Evolutionary conservation across 2,797 vertebrate species (phyloP).

Genomic region (Paratrypauchen microcephalus): DNA sequence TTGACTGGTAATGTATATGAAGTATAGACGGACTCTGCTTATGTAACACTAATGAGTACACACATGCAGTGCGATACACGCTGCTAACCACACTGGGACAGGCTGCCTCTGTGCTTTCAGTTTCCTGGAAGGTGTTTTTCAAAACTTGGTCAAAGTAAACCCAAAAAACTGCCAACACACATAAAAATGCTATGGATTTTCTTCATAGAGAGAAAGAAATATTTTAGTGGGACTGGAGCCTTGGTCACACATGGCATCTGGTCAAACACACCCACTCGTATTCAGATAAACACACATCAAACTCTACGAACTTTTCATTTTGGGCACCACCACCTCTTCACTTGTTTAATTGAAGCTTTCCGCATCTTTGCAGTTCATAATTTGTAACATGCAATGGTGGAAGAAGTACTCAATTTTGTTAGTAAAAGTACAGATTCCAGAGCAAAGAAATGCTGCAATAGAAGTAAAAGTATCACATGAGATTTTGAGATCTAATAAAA

Average conservation of each 20-base stretch:
- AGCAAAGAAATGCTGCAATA: no score
- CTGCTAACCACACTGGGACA: constrained; percentile 53
- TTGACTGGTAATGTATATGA: no score
- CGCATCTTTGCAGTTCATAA: neutral
- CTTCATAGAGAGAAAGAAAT: constrained; percentile 32
- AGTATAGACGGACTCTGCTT: neutral
- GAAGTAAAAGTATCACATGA: no score
- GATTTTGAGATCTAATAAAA: no score
- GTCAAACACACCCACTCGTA: constrained; percentile 39
- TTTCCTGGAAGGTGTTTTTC: constrained; percentile 40
- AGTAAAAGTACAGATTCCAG: no score
- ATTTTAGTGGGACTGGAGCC: constrained; percentile 21
- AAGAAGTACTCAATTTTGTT: no score
- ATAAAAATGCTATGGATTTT: constrained; percentile 23
- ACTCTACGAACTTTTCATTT: constrained; percentile 38
- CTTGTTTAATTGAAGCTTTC: constrained; percentile 26
- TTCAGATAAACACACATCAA: constrained; percentile 58
- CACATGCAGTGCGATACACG: constrained; percentile 19
- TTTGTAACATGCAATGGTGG: neutral
- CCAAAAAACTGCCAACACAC: constrained; percentile 27
- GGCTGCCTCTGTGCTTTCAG: constrained; percentile 57
- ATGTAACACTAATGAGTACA: constrained; percentile 20
- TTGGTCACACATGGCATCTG: constrained; percentile 32
- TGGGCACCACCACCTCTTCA: neutral
- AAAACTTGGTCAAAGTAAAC: constrained; percentile 24